Evolutionary conservation across 2,888 invertebrate genomes (phyloP), one percentile per base, ranked within the genome.

Genomic region (Drosophila falleni): DNA sequence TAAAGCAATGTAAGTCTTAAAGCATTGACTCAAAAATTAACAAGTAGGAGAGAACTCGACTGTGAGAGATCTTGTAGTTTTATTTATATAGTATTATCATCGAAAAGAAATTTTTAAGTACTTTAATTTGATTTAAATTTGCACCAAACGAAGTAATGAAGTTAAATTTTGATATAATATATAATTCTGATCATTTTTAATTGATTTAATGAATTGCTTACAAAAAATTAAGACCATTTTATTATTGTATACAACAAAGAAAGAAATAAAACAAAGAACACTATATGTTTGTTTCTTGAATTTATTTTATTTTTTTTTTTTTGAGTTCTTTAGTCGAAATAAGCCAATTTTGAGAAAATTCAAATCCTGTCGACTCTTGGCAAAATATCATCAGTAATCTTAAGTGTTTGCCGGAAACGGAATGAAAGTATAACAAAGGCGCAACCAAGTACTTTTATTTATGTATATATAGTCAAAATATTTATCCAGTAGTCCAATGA

Each of bases 301-400:
- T n/a, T n/a, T n/a, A 39, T 39, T n/a, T n/a, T n/a, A 39, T 39
- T 8, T 39, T 15, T 15, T 9, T 8, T 26, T 26, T n/a, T 9
- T 9, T 3, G 26, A 47, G 10, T 15, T 47, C 26, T 9, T 26
- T 29, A 42, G 26, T 10, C 4, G 8, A 35, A 19, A 13, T 9
- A 50, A 50, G n/a, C 33, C 33, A 8, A 35, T 54, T 59, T 59
- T 33, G 3, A 11, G n/a, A 50, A 61, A 72, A 41, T 64, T 44
- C n/a, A 49, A 75, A 74, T 71, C 74, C 50, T 61, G 50, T 68
- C 60, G 61, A 61, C 58, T 78, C 58, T 50, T 68, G 26, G 26
- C n/a, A 39, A 58, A 58, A 60, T 60, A 63, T 56, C n/a, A 42
- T 23, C 15, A 39, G 51, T n/a, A 49, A 49, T 11, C 29, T 50